Evolutionary conservation across 2,113 vertebrate genomes (phyloP), one percentile per base, ranked within the genome.

Genomic region (Pelmatolapia mariae): DNA sequence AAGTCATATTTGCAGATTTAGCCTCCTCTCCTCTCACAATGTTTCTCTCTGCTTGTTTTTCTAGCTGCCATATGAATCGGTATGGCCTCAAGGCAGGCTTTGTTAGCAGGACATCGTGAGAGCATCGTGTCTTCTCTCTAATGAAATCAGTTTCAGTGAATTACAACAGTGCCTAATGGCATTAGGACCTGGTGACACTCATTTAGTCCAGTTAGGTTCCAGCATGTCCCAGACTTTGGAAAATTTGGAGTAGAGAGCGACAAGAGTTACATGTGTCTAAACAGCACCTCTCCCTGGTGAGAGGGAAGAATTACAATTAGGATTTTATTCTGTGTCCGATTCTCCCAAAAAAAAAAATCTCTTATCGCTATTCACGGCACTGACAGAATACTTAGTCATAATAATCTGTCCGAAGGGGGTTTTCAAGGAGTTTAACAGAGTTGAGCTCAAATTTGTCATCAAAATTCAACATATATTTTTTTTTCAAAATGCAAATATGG

Each of bases 171-270:
- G 63, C 88, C 85, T 96, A 96, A 96, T 94, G 86, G 89, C 89
- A 96, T 97, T 96, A 97, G 89, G 93, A 96, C 93, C 96, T 94
- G 96, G 92, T 97, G 97, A 97, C 95, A 96, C 90, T 94, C 93
- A 96, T 97, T 96, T 91, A 95, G 94, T 80, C 90, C 87, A 90
- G 85, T 96, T 95, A 94, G 9, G 73, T 15, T 68, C 29, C 82
- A 18, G 79, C 81, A 86, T 87, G 82, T 90, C 86, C 81, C 53
- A 36, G 54, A 82, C 54, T 86, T 85, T 71, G 26, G 83, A 84
- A 66, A 50, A 80, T 53, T 43, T 40, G 73, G 76, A 83, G 52
- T 59, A 59, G 71, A 33, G 53, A 66, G 8, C 10, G 2, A 43
- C 38, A 31, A 84, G 82, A 87, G 82, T 76, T 89, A 82, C 83